Evolutionary conservation across 2,888 invertebrate species (phyloP).

Genomic region (Mimachlamys varia): DNA sequence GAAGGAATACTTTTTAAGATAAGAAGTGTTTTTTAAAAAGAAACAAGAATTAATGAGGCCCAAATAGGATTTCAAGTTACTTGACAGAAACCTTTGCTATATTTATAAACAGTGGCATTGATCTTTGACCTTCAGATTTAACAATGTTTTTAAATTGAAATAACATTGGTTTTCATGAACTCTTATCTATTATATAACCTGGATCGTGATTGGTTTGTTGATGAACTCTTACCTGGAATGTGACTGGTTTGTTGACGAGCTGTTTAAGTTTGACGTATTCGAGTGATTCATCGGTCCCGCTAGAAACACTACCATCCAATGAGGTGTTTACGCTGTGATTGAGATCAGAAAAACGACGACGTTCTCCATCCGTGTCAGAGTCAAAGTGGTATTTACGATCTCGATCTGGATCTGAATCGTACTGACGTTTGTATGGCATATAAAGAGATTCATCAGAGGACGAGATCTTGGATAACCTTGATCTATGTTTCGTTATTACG

Average conservation of each 20-base stretch:
- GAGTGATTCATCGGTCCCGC: constrained; percentile 57
- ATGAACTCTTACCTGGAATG: constrained; percentile 60
- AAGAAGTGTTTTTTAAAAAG: too few relatives aligned
- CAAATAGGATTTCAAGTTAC: too few relatives aligned
- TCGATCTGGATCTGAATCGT: not conserved
- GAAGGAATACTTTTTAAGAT: too few relatives aligned
- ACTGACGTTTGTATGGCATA: not conserved
- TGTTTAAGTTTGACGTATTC: constrained; percentile 67
- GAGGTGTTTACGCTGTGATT: not conserved
- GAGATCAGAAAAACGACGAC: not conserved
- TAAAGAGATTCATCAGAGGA: not conserved
- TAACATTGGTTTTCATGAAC: too few relatives aligned
- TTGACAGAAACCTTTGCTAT: too few relatives aligned
- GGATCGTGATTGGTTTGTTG: too few relatives aligned
- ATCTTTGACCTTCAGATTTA: too few relatives aligned
- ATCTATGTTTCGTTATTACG: not conserved
- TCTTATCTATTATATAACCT: too few relatives aligned
- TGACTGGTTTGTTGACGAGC: constrained; percentile 69
- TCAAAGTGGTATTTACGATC: not conserved
- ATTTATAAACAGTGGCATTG: too few relatives aligned
- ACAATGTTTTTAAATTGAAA: too few relatives aligned
- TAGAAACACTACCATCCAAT: constrained; percentile 50
- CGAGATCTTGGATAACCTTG: not conserved
- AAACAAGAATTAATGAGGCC: too few relatives aligned
- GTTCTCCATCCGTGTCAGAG: not conserved